Conservation (phyloP, 2,888 invertebrate species). For the Cephus nigrinus region DNA sequence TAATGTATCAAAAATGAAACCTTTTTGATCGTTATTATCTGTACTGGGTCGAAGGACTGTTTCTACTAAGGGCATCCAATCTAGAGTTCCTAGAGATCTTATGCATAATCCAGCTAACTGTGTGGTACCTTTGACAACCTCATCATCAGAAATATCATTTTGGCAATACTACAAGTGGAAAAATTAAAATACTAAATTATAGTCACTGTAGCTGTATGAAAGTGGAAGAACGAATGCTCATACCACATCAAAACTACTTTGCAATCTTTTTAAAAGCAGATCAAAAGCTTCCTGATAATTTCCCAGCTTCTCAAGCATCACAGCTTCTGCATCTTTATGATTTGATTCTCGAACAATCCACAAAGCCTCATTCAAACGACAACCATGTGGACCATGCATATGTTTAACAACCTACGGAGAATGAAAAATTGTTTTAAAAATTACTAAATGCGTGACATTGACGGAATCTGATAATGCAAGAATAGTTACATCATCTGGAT, state of each 20-base stretch:
- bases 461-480: neutral
- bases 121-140: conserved; percentile 45
- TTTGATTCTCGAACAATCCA: conserved; percentile 74
- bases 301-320: conserved; percentile 80
- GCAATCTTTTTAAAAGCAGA: conserved; percentile 69
- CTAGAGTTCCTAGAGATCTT: conserved; percentile 59
- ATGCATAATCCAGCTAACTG: conserved; percentile 58
- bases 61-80: conserved; percentile 64
- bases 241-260: conserved; percentile 53
- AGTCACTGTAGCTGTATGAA: neutral
- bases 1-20: conserved; percentile 24
- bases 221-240: conserved; percentile 3
- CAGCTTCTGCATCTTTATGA: conserved; percentile 76
- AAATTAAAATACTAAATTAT: conserved; percentile 5
- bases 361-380: conserved; percentile 74
- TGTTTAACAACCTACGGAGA: conserved; percentile 50
- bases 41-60: conserved; percentile 52
- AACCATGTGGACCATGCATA: conserved; percentile 62
- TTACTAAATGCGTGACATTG: neutral
- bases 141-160: conserved; percentile 43
- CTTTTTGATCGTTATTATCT: conserved; percentile 44
- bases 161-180: conserved; percentile 34
- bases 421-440: conserved; percentile 8
- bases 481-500: conserved; percentile 51
- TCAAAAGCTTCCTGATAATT: conserved; percentile 79